phyloP scores from a whole-genome alignment of 2,888 invertebrate genomes.

The Loripinus fragilis region DNA sequence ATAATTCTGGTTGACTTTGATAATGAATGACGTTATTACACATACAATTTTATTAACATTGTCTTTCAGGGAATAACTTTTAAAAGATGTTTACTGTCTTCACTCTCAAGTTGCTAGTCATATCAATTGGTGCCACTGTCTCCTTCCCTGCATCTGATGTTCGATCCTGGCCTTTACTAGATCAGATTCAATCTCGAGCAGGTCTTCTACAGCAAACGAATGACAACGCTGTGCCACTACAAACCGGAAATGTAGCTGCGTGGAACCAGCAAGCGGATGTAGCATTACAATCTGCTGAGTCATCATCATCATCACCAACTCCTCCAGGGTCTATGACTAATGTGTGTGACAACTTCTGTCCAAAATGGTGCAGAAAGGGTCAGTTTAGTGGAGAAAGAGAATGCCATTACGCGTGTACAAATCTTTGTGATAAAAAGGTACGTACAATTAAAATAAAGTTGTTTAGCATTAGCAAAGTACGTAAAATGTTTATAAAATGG shows the following conservation, averaged over 20 bases:
- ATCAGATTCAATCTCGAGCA: not conserved
- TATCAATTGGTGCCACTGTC: not conserved
- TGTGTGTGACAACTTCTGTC: constrained; percentile 41
- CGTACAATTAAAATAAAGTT: not conserved
- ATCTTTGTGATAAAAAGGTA: constrained; percentile 44
- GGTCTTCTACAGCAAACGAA: not conserved
- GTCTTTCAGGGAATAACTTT: not conserved
- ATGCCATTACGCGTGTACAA: constrained; percentile 48
- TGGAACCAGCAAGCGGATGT: not conserved
- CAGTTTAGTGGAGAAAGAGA: constrained; percentile 19
- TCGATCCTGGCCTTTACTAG: not conserved
- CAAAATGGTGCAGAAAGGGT: constrained; percentile 45
- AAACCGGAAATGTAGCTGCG: not conserved
- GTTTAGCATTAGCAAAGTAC: too few relatives aligned
- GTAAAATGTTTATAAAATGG: too few relatives aligned
- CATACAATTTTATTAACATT: not conserved
- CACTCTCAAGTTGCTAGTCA: not conserved
- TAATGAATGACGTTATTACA: too few relatives aligned
- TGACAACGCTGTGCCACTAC: not conserved
- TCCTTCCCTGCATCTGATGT: not conserved
- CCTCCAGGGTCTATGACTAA: constrained; percentile 22
- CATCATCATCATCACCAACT: not conserved
- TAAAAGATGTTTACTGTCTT: not conserved
- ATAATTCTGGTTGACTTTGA: too few relatives aligned
- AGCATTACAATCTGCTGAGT: not conserved